phyloP scores from a whole-genome alignment of 2,797 vertebrate species.

The Melanotaenia boesemani region DNA sequence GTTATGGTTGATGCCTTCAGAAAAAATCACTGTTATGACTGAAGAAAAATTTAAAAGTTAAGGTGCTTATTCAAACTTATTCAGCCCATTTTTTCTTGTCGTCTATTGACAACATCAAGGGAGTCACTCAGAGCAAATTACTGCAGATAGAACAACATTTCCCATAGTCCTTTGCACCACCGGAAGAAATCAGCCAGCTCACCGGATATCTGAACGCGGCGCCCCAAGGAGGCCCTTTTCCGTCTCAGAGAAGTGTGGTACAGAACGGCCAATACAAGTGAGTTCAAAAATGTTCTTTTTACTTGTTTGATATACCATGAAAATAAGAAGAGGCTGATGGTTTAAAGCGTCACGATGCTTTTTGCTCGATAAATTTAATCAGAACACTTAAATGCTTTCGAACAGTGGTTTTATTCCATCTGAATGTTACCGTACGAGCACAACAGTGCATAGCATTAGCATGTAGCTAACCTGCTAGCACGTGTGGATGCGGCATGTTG shows the following conservation, averaged over 20 bases:
- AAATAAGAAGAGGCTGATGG: fast-evolving
- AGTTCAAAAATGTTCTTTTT: constrained; percentile 58
- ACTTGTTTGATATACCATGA: fast-evolving
- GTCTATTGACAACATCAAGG: neutral
- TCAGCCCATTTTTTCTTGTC: neutral
- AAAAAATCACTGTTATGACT: neutral
- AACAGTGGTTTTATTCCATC: constrained; percentile 28
- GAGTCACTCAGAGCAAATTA: neutral
- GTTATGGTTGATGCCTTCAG: no score
- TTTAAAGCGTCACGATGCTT: fast-evolving
- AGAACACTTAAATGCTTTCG: fast-evolving
- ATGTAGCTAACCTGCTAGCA: constrained; percentile 59
- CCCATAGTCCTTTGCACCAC: constrained; percentile 39
- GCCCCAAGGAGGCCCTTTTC: constrained; percentile 80
- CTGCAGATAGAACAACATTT: constrained; percentile 54
- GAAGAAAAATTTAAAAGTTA: neutral
- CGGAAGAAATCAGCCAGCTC: constrained; percentile 45
- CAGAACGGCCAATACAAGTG: constrained; percentile 75
- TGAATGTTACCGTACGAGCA: neutral
- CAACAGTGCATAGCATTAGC: constrained; percentile 54
- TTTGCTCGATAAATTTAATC: fast-evolving
- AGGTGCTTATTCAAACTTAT: neutral
- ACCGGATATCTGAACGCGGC: constrained; percentile 74
- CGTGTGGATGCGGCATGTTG: constrained; percentile 70
- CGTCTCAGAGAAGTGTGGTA: constrained; percentile 76